A percentile compares a stretch with the other conserved stretches of the same genome.
phyloP scores from a whole-genome alignment of 2,888 invertebrate genomes.

The Allacma fusca region DNA sequence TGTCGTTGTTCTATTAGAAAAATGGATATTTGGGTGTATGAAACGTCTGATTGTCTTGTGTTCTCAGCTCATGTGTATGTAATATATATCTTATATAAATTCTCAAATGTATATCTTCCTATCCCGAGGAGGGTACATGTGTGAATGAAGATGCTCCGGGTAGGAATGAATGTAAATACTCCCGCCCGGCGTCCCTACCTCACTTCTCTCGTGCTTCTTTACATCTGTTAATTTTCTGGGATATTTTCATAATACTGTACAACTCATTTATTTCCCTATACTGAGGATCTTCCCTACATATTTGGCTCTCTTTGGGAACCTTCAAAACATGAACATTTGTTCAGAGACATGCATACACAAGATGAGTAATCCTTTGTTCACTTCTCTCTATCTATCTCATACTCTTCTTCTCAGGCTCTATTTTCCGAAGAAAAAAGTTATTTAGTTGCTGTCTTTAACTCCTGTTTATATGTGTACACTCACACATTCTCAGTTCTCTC shows the following conservation, averaged over 20 bases:
- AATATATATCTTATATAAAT: no score
- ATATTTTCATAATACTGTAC: constrained; percentile 14
- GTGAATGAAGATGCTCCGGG: no score
- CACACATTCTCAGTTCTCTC: no score
- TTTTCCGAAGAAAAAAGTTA: constrained; percentile 6
- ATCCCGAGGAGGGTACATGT: no score
- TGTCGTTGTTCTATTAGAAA: not conserved
- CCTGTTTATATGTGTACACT: not conserved
- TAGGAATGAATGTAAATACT: not conserved
- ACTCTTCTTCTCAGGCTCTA: not conserved
- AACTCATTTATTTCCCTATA: constrained; percentile 9
- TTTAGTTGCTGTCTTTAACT: not conserved
- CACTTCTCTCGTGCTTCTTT: not conserved
- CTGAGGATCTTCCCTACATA: not conserved
- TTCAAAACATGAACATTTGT: not conserved
- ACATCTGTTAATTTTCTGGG: constrained; percentile 26
- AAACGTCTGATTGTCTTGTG: no score
- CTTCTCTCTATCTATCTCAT: not conserved
- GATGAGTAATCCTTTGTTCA: constrained; percentile 32
- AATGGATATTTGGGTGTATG: not conserved
- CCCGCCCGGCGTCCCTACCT: not conserved
- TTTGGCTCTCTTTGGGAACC: not conserved
- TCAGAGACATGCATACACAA: constrained; percentile 24
- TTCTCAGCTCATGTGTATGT: no score
- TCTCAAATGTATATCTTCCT: no score